Conservation (phyloP, 2,888 invertebrate genomes). For the Xestobium rufovillosum region DNA sequence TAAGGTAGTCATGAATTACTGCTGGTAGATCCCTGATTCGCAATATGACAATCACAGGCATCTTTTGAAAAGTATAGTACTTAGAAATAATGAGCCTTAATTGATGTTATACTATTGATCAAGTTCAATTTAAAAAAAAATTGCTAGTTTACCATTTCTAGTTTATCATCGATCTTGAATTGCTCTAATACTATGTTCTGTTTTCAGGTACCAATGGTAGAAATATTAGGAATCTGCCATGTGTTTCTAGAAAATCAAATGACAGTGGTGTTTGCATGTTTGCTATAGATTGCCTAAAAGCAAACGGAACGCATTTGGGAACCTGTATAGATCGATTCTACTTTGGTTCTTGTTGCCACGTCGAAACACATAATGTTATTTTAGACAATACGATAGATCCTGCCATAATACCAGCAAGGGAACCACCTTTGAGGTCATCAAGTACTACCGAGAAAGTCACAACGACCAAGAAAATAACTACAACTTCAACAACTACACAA, state of each 20-base stretch:
- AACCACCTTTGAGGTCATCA: conserved; percentile 32
- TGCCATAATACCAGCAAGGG: conserved; percentile 46
- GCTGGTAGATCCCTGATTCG: too few species aligned
- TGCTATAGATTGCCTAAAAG: conserved; percentile 84
- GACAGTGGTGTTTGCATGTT: conserved; percentile 89
- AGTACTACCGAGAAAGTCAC: conserved; percentile 16
- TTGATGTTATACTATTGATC: too few species aligned
- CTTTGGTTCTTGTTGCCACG: conserved; percentile 86
- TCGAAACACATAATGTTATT: conserved; percentile 49
- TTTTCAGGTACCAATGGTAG: conserved; percentile 70
- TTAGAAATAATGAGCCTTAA: too few species aligned
- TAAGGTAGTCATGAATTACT: too few species aligned
- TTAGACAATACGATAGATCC: conserved; percentile 58
- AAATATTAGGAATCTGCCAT: conserved; percentile 83
- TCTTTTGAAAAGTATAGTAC: too few species aligned
- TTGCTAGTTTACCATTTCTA: too few species aligned
- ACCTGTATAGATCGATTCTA: conserved; percentile 91
- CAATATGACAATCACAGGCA: too few species aligned
- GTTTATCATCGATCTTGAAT: too few species aligned
- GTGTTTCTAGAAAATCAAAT: conserved; percentile 71
- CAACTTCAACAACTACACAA: conserved; percentile 21
- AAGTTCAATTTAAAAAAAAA: too few species aligned
- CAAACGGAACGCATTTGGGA: conserved; percentile 84
- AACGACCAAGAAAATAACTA: conserved; percentile 28
- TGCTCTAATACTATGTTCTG: too few species aligned